Percentiles rank a stretch among this genome's conserved stretches.
Conservation (phyloP, 2,113 vertebrate species). For the Callithrix jacchus region DNA sequence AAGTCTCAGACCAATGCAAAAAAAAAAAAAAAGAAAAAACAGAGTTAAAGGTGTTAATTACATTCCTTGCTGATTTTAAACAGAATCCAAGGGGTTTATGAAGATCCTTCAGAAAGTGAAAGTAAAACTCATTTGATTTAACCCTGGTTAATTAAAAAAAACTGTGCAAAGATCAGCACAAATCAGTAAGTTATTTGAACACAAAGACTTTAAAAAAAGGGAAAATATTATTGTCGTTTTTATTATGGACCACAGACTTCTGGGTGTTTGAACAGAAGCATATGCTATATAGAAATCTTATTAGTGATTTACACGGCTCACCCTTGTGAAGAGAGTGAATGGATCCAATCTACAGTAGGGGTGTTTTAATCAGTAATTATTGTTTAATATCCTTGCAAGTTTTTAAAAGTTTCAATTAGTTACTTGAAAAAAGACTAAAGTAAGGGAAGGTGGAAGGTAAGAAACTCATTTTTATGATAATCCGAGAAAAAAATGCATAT, state of each 20-base stretch:
- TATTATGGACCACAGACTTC: background rate
- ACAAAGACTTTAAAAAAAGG: background rate
- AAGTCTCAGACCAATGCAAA: background rate
- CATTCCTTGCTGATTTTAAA: background rate
- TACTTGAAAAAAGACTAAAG: background rate
- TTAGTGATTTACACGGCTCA: background rate
- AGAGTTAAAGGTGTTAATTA: background rate
- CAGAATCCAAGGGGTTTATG: background rate
- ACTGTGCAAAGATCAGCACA: background rate
- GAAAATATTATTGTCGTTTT: background rate
- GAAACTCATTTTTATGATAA: background rate
- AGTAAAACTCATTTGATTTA: conserved; percentile 20
- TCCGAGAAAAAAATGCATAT: background rate
- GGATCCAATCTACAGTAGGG: background rate
- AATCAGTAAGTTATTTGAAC: background rate
- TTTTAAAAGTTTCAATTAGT: conserved; percentile 19
- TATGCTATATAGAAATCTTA: background rate
- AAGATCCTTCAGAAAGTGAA: background rate
- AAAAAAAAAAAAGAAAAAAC: background rate
- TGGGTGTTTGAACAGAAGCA: background rate
- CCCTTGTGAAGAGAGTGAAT: background rate
- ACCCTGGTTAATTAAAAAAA: background rate
- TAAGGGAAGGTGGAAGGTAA: background rate
- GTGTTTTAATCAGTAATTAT: background rate
- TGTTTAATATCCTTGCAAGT: background rate